Percentiles rank a stretch among this genome's conserved stretches.
Conservation (phyloP, 2,113 vertebrate species). For the Hoplias malabaricus region DNA sequence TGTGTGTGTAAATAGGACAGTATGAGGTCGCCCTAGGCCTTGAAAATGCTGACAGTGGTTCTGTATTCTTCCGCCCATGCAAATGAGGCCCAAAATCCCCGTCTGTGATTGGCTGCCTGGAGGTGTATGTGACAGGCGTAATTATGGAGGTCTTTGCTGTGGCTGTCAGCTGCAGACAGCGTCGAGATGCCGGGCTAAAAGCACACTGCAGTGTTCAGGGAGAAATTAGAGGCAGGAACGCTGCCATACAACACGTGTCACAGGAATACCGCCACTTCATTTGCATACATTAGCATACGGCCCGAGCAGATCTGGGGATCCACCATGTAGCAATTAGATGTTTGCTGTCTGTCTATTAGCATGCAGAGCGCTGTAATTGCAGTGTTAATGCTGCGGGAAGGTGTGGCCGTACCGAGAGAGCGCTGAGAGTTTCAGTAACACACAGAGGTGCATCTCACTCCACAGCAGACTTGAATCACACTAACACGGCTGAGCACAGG, state of each 20-base stretch:
- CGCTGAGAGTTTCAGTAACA: not conserved
- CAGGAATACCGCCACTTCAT: not conserved
- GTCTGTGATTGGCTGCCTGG: conserved; percentile 20
- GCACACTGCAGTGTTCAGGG: not conserved
- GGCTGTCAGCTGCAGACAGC: conserved; percentile 18
- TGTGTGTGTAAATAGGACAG: not conserved
- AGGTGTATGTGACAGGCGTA: conserved; percentile 19
- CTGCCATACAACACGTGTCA: not conserved
- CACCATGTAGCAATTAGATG: conserved; percentile 21
- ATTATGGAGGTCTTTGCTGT: conserved; percentile 12
- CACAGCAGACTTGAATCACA: not conserved
- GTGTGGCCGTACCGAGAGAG: not conserved
- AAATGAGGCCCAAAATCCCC: not conserved
- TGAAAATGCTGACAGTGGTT: not conserved
- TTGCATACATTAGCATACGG: conserved; percentile 14
- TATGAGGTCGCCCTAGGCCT: not conserved
- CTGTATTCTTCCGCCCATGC: conserved; percentile 6
- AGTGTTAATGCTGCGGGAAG: not conserved
- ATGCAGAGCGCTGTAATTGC: not conserved
- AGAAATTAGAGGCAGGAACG: not conserved
- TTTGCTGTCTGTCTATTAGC: conserved; percentile 1
- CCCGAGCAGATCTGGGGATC: not conserved
- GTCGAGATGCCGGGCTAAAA: not conserved
- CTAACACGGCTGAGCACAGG: not conserved
- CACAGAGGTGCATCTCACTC: not conserved